Evolutionary conservation across 2,113 vertebrate species (phyloP), one percentile per base, ranked within the genome.

Genomic region (Struthio camelus): DNA sequence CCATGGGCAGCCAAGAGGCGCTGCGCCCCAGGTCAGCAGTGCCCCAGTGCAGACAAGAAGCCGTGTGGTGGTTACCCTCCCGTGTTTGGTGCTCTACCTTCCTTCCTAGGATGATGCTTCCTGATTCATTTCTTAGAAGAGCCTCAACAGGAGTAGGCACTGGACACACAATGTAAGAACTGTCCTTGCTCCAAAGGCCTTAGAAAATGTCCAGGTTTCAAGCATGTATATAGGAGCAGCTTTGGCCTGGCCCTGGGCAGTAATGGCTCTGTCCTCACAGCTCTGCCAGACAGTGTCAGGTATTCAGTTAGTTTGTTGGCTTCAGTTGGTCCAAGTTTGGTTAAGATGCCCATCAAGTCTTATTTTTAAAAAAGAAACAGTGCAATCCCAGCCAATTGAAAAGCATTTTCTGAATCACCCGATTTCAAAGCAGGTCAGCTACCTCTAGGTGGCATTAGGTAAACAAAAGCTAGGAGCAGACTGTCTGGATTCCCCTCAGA

Each of bases 161-260:
- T 40, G 54, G 50, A 18, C 20, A 13, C 2, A 9, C 5, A 7
- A 40, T n/a, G 61, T 27, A 34, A 70, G 38, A 40, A 34, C 16
- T 36, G n/a, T 19, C 36, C 51, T 42, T 42, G n/a, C 15, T 58
- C 42, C 27, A 69, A 42, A 71, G 65, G 18, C 44, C 36, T 34
- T 12, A 66, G 40, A 51, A 84, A 28, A 12, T 0, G 0, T 10
- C 23, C 18, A 56, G 23, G 16, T 77, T 54, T 89, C 36, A 54
- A 13, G 32, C 12, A 4, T 5, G 15, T 7, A 4, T 12, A 12
- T 46, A 46, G 71, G 64, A 73, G 38, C 48, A 12, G 28, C 70
- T 10, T 65, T 48, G 46, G 46, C 67, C 53, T 30, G 44, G 66
- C 40, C 0, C 8, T 0, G 0, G 19, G 46, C 36, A n/a, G 40